Evolutionary conservation across 2,113 vertebrate genomes (phyloP).

Genomic region (Heloderma charlesbogerti): DNA sequence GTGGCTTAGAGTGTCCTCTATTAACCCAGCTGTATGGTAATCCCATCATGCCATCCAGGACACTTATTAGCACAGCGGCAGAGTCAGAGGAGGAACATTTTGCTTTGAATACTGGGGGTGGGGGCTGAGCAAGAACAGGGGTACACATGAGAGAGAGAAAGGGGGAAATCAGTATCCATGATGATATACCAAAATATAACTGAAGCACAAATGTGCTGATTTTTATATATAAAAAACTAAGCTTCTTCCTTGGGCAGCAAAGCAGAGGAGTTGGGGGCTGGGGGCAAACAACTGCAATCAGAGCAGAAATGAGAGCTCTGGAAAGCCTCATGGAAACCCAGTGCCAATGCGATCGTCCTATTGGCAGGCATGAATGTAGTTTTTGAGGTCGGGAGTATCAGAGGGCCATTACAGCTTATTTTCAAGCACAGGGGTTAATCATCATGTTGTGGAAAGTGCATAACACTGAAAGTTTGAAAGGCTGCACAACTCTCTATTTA

Average conservation of each 20-base stretch:
- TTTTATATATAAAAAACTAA: too few species aligned
- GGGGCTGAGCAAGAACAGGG: neutral
- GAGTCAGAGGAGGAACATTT: neutral
- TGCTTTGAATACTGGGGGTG: neutral
- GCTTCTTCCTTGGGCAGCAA: neutral
- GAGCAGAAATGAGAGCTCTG: neutral
- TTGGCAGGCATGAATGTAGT: neutral
- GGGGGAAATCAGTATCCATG: neutral
- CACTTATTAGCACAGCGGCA: slow-evolving; percentile 36
- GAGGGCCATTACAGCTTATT: neutral
- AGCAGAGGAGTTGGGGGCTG: neutral
- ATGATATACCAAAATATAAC: neutral
- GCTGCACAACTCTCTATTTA: neutral
- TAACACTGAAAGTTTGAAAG: neutral
- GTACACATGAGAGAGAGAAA: neutral
- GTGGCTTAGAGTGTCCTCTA: slow-evolving; percentile 49
- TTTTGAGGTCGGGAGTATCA: too few species aligned
- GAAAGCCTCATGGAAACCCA: neutral
- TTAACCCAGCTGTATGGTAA: slow-evolving; percentile 52
- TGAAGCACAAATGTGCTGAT: neutral
- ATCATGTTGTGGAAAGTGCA: too few species aligned
- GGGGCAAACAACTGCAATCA: neutral
- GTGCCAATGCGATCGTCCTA: neutral
- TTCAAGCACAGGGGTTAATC: neutral
- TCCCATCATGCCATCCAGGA: slow-evolving; percentile 38